Conservation (phyloP, 2,113 vertebrate species). For the Oncorhynchus kisutch region DNA sequence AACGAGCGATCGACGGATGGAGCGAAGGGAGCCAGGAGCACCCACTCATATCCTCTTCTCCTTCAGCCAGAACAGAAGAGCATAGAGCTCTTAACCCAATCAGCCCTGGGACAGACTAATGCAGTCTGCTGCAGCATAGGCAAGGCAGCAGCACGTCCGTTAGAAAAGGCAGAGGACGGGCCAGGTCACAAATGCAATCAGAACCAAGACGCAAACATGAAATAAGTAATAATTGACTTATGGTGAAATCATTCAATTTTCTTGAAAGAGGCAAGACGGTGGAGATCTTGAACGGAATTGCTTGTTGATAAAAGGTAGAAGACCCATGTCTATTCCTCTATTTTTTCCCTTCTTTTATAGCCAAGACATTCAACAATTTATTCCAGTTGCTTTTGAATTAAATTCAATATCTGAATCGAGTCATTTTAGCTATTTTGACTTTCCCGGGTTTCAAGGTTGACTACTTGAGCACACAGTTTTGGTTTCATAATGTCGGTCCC, state of each 20-base stretch:
- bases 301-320: neutral
- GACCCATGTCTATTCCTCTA: neutral
- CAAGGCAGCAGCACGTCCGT: neutral
- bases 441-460: neutral
- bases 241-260: conserved; percentile 22
- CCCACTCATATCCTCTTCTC: neutral
- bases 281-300: neutral
- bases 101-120: conserved; percentile 27
- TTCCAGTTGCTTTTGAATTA: neutral
- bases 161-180: conserved; percentile 22
- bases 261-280: conserved; percentile 4
- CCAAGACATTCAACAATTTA: neutral
- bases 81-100: conserved; percentile 25
- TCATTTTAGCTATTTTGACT: conserved; percentile 3
- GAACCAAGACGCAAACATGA: neutral
- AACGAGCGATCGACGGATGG: too few species aligned
- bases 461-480: neutral
- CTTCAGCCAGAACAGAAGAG: neutral
- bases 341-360: neutral
- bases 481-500: too few species aligned
- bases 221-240: conserved; percentile 36
- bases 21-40: neutral
- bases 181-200: conserved; percentile 45
- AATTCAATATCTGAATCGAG: neutral
- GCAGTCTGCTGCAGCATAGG: conserved; percentile 9